A percentile compares a stretch with the other conserved stretches of the same genome.
phyloP scores from a whole-genome alignment of 2,888 invertebrate species.

The Galerucella nymphaeae region DNA sequence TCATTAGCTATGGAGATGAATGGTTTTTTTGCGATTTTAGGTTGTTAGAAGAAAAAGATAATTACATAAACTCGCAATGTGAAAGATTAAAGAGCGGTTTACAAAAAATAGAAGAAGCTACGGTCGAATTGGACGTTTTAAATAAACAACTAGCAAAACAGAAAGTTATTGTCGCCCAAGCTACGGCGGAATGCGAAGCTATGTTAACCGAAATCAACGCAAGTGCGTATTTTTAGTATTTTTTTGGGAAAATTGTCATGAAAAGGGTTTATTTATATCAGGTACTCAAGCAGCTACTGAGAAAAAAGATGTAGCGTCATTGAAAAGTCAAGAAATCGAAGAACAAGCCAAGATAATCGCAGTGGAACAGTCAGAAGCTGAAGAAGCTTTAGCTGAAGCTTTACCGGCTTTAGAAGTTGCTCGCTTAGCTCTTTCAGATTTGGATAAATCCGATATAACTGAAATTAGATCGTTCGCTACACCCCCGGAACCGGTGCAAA shows the following conservation, averaged over 20 bases:
- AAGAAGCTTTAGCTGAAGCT: slow-evolving; percentile 81
- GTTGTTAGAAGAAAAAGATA: slow-evolving; percentile 78
- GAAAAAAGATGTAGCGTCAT: slow-evolving; percentile 83
- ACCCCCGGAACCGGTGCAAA: slow-evolving; percentile 89
- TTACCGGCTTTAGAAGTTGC: slow-evolving; percentile 88
- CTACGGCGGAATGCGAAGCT: slow-evolving; percentile 83
- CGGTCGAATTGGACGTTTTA: slow-evolving; percentile 81
- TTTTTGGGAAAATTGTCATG: background rate
- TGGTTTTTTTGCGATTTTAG: slow-evolving; percentile 52
- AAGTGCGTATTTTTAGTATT: slow-evolving; percentile 40
- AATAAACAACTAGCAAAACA: slow-evolving; percentile 85
- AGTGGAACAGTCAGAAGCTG: slow-evolving; percentile 86
- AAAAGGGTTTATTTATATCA: background rate
- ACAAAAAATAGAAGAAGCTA: slow-evolving; percentile 89
- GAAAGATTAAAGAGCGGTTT: slow-evolving; percentile 78
- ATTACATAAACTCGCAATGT: slow-evolving; percentile 73
- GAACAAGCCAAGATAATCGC: slow-evolving; percentile 83
- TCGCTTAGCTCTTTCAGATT: slow-evolving; percentile 79
- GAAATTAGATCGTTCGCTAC: slow-evolving; percentile 93
- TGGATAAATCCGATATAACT: slow-evolving; percentile 91
- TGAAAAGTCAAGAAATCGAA: slow-evolving; percentile 85
- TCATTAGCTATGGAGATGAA: no score
- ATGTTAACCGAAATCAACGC: slow-evolving; percentile 80
- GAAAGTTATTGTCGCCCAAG: slow-evolving; percentile 83
- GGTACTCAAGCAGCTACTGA: slow-evolving; percentile 77